A percentile compares a stretch with the other conserved stretches of the same genome.
Evolutionary conservation across 1,140 invertebrate genomes (phyloP).

Genomic region (Saccostrea echinata): DNA sequence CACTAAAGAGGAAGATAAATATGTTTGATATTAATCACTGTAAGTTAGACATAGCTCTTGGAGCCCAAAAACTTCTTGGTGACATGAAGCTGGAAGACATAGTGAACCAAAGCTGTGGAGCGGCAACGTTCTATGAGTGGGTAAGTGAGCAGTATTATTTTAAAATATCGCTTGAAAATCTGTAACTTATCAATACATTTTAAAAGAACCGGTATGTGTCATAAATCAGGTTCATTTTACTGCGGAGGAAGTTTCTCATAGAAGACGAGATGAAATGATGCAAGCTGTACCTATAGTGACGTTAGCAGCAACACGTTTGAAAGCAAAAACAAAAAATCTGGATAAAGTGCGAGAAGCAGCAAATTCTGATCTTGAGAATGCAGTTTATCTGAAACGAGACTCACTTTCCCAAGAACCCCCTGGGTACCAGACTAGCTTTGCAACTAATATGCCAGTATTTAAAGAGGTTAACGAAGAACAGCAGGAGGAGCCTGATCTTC

Average conservation of each 20-base stretch:
- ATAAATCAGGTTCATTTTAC: slow-evolving; percentile 6
- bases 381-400: background rate
- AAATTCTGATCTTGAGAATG: background rate
- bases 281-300: background rate
- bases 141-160: slow-evolving; percentile 58
- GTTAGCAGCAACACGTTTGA: background rate
- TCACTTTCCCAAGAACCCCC: background rate
- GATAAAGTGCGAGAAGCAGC: background rate
- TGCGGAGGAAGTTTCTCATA: background rate
- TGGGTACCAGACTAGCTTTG: background rate
- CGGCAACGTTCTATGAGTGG: slow-evolving; percentile 77
- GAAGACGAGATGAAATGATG: background rate
- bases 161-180: too few species aligned
- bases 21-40: slow-evolving; percentile 70
- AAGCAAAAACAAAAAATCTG: background rate
- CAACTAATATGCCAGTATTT: background rate
- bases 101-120: slow-evolving; percentile 69
- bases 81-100: slow-evolving; percentile 68
- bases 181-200: too few species aligned
- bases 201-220: background rate
- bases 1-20: slow-evolving; percentile 72
- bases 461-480: background rate
- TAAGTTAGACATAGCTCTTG: slow-evolving; percentile 60
- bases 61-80: slow-evolving; percentile 65
- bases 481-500: background rate